Evolutionary conservation across 1,140 invertebrate genomes (phyloP), one percentile per base, ranked within the genome.

Genomic region (Macrostomum lignano): DNA sequence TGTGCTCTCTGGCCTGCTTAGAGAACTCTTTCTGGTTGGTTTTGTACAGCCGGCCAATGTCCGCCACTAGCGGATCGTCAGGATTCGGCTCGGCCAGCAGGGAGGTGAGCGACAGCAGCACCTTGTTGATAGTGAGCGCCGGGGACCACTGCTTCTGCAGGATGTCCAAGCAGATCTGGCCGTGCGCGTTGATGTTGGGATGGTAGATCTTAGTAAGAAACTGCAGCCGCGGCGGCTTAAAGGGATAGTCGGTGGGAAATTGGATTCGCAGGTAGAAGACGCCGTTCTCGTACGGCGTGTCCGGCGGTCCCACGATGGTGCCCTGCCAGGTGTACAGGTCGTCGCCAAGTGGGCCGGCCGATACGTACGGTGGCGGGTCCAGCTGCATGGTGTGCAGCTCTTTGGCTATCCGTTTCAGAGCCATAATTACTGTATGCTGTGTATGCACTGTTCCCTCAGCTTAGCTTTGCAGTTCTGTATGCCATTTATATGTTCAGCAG

Each of bases 111-210:
- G 52, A 55, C n/a, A 59, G 52, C 6, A 59, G 39, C 22, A 61
- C 52, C 46, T 88, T 86, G 25, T 74, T 72, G 47, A 86, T 73
- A 9, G 79, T 84, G 17, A 88, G 57, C 7, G 78, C 78, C 32
- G 86, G 58, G 21, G 75, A 81, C 81, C 81, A 88, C 56, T 86
- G 86, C 52, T 84, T 74, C 20, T 33, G 21, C 47, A 79, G 74
- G 46, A 88, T 78, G 58, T 86, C 81, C 37, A 86, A 74, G 21
- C 79, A 78, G 37, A 86, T 76, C 58, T 86, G 77, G n/a, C 79
- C 81, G 51, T 88, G 79, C 7, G 78, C 66, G 15, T 76, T 82
- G 20, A 91, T 72, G 55, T 91, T 91, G 3, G 81, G 79, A 60
- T 91, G 81, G 45, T 84, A 68, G 43, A 91, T 77, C 55, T 74